phyloP scores from a whole-genome alignment of 1,140 invertebrate species.

The Conus ventricosus region DNA sequence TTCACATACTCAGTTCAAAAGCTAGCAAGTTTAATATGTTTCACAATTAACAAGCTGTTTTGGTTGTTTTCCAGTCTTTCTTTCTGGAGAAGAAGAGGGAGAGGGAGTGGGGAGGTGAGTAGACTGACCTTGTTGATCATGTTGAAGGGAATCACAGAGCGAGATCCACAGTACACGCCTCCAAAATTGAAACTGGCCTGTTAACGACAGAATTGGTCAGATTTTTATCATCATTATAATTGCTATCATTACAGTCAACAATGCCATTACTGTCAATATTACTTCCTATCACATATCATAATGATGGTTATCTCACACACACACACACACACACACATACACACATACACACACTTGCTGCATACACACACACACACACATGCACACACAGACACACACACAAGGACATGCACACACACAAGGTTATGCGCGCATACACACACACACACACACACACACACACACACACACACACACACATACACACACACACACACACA shows the following conservation, averaged over 20 bases:
- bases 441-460: not conserved
- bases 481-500: not conserved
- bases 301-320: not conserved
- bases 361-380: not conserved
- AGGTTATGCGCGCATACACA: not conserved
- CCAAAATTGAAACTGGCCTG: constrained; percentile 72
- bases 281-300: constrained; percentile 60
- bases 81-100: too few species aligned
- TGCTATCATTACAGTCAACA: too few species aligned
- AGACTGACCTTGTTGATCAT: constrained; percentile 68
- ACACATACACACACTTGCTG: not conserved
- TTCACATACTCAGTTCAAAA: too few species aligned
- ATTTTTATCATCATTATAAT: too few species aligned
- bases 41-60: too few species aligned
- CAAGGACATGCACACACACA: not conserved
- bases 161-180: constrained; percentile 72
- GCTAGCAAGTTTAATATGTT: too few species aligned
- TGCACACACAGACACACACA: not conserved
- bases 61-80: too few species aligned
- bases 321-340: not conserved
- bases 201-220: not conserved
- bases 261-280: constrained; percentile 40
- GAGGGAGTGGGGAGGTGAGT: too few species aligned
- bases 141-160: constrained; percentile 63
- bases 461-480: not conserved